Base-by-base conservation (phyloP, 1,140 invertebrate genomes). In the Drosophila repleta region DNA sequence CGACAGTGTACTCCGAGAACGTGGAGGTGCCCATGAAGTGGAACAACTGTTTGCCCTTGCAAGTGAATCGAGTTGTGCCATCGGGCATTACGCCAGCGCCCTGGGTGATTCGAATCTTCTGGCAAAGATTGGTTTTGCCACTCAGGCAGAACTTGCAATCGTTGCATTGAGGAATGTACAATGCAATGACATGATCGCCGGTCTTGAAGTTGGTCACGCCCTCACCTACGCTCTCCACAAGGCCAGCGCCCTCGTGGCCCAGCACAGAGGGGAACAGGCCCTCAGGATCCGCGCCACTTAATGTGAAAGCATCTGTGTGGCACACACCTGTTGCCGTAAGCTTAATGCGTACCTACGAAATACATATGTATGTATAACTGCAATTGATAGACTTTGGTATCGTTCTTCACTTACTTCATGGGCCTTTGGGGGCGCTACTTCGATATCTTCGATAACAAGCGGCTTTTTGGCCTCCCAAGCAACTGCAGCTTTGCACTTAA, bases 1-100 rank as follows among this genome's bases (percentile, higher is more conserved):
- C 97, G 10, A 99, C 99, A 5, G 98, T 99, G 91, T 99, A 99
- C 93, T 99, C 97, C 76, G 96, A 96, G 91, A 99, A 99, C 1
- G 98, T 98, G 3, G 98, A 99, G 74, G 96, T 98, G 15, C 99
- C 99, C 99, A 99, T 99, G 81, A 99, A 99, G 92, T 99, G 98
- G 89, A 94, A 98, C 0, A 99, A 67, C 26, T 94, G 93, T 93
- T 92, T 93, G 10, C 98, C 98, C 62, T 98, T 98, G 92, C 98
- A 99, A 11, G 94, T 96, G 92, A 99, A 99, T 48, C 97, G 93
- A 5, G 94, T 94, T 3, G 98, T 99, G 15, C 98, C 98, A 94
- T 99, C 97, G 8, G 98, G 99, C 98, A 99, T 98, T 0, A 99
- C 90, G 43, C 97, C 97, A 91, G 95, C 94, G 0, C 97, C 97